phyloP scores from a whole-genome alignment of 2,113 vertebrate species.

The Oreotrochilus melanogaster region DNA sequence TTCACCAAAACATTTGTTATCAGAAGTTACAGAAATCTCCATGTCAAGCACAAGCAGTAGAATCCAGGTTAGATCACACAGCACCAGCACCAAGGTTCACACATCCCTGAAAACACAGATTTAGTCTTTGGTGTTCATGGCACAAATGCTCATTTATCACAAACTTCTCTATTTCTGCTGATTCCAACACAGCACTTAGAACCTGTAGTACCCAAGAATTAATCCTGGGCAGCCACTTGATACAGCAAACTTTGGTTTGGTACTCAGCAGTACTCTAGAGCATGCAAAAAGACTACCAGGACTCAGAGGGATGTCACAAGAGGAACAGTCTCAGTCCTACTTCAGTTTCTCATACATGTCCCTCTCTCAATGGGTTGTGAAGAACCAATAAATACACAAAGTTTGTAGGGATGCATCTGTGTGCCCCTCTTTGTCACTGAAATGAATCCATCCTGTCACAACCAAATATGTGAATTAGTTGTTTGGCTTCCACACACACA shows the following conservation, averaged over 20 bases:
- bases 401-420: conserved; percentile 2
- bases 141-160: background rate
- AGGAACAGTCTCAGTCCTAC: background rate
- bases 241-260: background rate
- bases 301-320: background rate
- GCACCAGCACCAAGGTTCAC: background rate
- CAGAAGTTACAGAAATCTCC: background rate
- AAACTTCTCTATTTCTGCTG: background rate
- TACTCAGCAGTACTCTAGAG: background rate
- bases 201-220: background rate
- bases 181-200: background rate
- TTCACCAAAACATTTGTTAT: background rate
- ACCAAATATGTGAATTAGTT: background rate
- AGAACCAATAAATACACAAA: background rate
- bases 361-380: background rate
- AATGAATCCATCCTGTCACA: background rate
- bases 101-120: background rate
- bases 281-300: background rate
- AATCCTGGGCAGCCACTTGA: background rate
- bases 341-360: background rate
- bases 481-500: background rate
- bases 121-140: background rate
- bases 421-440: conserved; percentile 1
- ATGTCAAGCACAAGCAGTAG: background rate
- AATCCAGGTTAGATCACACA: background rate